phyloP scores from a whole-genome alignment of 2,797 vertebrate genomes.

The Petrocephalus schoutedeni region DNA sequence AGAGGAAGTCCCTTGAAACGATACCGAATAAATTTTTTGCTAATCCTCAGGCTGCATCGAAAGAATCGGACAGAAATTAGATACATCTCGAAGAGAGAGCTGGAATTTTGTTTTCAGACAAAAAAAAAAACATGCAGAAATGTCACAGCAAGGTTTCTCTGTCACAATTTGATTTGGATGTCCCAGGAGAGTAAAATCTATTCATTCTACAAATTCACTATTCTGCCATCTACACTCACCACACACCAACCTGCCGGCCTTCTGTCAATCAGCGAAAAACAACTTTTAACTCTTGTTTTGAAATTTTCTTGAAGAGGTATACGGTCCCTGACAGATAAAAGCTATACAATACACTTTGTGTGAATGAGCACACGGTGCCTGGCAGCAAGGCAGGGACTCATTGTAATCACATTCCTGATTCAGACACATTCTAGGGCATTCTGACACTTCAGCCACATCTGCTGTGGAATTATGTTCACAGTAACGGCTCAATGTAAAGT shows the following conservation, averaged over 20 bases:
- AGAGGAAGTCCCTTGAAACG: neutral
- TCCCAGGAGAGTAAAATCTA: neutral
- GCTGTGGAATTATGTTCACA: neutral
- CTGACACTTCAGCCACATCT: neutral
- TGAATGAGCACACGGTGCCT: neutral
- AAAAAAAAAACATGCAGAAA: neutral
- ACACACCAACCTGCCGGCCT: neutral
- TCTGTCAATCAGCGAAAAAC: neutral
- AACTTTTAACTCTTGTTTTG: neutral
- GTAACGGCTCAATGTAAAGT: neutral
- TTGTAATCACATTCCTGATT: neutral
- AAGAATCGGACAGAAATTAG: neutral
- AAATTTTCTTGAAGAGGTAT: neutral
- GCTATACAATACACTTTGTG: neutral
- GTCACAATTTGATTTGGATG: neutral
- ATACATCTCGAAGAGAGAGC: neutral
- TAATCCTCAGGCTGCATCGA: neutral
- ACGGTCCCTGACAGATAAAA: neutral
- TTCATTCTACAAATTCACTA: neutral
- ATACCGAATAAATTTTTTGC: neutral
- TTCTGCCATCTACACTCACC: neutral
- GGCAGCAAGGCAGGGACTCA: neutral
- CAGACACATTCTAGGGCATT: conserved; percentile 15
- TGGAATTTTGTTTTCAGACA: neutral
- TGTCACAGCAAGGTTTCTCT: neutral